Base-by-base conservation (phyloP, 2,888 invertebrate genomes). In the Scelioninae gen. 1 region DNA sequence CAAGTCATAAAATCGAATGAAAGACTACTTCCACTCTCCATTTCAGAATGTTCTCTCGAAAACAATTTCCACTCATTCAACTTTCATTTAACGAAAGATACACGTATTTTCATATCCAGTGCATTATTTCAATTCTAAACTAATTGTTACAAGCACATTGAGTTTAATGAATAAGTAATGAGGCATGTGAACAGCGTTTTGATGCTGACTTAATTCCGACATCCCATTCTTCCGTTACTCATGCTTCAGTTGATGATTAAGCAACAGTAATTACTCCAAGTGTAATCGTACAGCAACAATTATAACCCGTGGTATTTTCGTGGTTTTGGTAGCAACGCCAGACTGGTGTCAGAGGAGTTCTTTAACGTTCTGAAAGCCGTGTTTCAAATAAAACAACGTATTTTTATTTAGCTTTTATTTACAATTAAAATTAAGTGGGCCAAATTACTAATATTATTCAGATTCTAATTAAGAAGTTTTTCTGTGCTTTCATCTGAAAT, bases 161-260 rank as follows among this genome's bases (percentile, higher is more conserved):
- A 55, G 56, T 68, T 68, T 68, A 29, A 55, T 68, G 68, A 68
- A 68, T 55, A 56, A 55, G 32, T 56, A 34, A 55, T 68, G 31
- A 45, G 66, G 43, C 32, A 45, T 55, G 43, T 5, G 43, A 66
- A 66, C 68, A 56, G 45, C 56, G 47, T 47, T 15, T 15, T 47
- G 15, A 15, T 15, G 15, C 15, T 1, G 9, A 55, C 13, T 55
- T 55, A 55, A 32, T 55, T 58, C 40, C 58, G 34, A 13, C 55
- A 34, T 34, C 32, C 55, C 5, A 32, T 34, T 11, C 31, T 34
- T 31, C 60, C 15, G 40, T 43, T 29, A 60, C 15, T 60, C 16
- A 8, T 29, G 32, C 43, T 15, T 62, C 16, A 71, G 49, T 71
- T 49, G 40, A 47, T 71, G 60, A 56, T 71, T 58, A 71, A 60